Evolutionary conservation across 1,140 invertebrate species (phyloP).

Genomic region (Lethrus apterus): DNA sequence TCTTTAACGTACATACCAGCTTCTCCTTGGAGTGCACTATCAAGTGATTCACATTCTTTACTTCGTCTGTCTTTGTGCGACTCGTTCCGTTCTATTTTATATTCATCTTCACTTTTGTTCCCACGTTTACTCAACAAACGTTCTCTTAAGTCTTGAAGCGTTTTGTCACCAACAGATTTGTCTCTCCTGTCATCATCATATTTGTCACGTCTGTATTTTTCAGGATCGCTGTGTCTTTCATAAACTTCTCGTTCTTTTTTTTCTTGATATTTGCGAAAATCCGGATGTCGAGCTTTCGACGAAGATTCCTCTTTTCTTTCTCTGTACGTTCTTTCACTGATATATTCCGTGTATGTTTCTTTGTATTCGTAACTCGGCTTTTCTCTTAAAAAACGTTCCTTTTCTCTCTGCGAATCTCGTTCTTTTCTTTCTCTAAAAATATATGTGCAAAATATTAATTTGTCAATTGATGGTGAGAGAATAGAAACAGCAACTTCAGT

Average conservation of each 20-base stretch:
- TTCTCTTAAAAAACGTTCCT: constrained; percentile 36
- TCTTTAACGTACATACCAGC: constrained; percentile 44
- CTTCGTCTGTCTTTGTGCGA: constrained; percentile 40
- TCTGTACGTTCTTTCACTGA: constrained; percentile 28
- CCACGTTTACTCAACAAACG: constrained; percentile 56
- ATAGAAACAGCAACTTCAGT: no score
- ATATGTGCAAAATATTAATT: not conserved
- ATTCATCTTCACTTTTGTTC: constrained; percentile 44
- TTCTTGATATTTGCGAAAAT: constrained; percentile 42
- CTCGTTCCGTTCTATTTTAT: constrained; percentile 46
- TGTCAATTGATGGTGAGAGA: not conserved
- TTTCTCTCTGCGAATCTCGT: constrained; percentile 40
- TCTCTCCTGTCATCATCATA: constrained; percentile 50
- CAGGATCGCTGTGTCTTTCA: constrained; percentile 33
- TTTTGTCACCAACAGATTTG: constrained; percentile 45
- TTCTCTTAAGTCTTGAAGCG: constrained; percentile 66
- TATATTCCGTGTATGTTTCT: constrained; percentile 26
- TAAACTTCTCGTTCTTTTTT: constrained; percentile 38
- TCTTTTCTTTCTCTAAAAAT: constrained; percentile 43
- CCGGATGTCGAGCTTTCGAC: constrained; percentile 26
- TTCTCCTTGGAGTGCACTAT: constrained; percentile 42
- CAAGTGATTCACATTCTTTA: constrained; percentile 34
- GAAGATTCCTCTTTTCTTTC: constrained; percentile 34
- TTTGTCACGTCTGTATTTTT: constrained; percentile 46
- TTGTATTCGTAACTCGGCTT: constrained; percentile 30